Percentiles rank a stretch among this genome's conserved stretches.
Conservation (phyloP, 1,140 invertebrate species). For the Ostrea edulis region DNA sequence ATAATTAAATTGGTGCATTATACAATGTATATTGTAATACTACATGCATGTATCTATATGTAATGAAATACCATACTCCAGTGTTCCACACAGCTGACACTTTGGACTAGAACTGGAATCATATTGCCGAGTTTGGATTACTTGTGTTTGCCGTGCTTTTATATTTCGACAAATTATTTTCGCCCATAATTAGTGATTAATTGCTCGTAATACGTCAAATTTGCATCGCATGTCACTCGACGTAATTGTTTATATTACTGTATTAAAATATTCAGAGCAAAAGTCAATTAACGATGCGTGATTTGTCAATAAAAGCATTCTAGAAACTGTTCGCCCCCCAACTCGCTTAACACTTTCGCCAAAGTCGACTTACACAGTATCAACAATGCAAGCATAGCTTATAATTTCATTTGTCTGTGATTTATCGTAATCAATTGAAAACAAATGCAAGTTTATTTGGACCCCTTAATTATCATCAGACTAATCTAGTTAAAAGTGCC, state of each 20-base stretch:
- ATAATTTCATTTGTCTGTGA: background rate
- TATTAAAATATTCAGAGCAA: background rate
- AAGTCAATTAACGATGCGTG: background rate
- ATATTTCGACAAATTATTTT: too few species aligned
- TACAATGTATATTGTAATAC: too few species aligned
- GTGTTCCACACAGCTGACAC: too few species aligned
- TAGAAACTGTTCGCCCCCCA: background rate
- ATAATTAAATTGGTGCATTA: too few species aligned
- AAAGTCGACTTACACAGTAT: background rate
- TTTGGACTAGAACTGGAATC: too few species aligned
- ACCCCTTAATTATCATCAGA: slow-evolving; percentile 9
- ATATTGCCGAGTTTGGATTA: too few species aligned
- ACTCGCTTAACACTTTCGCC: background rate
- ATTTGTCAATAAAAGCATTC: background rate
- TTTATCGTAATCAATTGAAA: slow-evolving; percentile 9
- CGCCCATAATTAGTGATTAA: too few species aligned
- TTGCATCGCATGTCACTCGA: background rate
- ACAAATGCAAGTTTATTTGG: slow-evolving; percentile 21
- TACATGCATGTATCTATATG: too few species aligned
- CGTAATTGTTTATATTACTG: too few species aligned
- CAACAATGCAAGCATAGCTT: background rate
- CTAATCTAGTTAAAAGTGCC: background rate
- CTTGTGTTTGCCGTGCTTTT: too few species aligned
- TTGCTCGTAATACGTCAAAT: too few species aligned
- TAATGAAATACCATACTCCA: too few species aligned